phyloP scores from a whole-genome alignment of 2,888 invertebrate species.

The Arctia plantaginis region DNA sequence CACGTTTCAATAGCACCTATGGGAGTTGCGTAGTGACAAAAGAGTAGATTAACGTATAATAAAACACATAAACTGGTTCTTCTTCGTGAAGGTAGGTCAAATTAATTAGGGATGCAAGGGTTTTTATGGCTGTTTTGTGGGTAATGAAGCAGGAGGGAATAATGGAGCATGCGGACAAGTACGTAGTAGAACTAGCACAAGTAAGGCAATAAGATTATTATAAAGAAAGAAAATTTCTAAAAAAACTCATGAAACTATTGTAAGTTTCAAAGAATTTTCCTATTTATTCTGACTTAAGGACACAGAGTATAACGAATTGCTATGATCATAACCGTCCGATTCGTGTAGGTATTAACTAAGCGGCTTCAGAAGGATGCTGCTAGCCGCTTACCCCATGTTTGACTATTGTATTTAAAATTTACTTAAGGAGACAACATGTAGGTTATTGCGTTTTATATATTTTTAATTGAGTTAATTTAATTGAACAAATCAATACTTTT shows the following conservation, averaged over 20 bases:
- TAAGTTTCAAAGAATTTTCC: background rate
- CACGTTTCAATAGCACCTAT: background rate
- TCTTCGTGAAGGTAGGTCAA: constrained; percentile 6
- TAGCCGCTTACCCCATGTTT: no score
- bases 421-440: no score
- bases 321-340: no score
- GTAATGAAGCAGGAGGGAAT: background rate
- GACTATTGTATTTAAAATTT: no score
- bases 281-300: no score
- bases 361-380: no score
- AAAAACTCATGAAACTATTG: background rate
- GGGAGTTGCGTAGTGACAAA: constrained; percentile 4
- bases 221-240: background rate
- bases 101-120: background rate
- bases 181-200: background rate
- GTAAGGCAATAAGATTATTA: background rate
- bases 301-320: background rate
- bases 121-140: constrained; percentile 1
- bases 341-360: no score
- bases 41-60: constrained; percentile 18
- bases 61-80: constrained; percentile 18
- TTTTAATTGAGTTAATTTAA: no score
- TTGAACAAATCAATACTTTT: no score
- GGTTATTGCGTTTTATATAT: no score
- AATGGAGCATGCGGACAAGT: background rate